A percentile compares a stretch with the other conserved stretches of the same genome.
Evolutionary conservation across 2,888 invertebrate species (phyloP).

Genomic region (Seira sanloemensis): DNA sequence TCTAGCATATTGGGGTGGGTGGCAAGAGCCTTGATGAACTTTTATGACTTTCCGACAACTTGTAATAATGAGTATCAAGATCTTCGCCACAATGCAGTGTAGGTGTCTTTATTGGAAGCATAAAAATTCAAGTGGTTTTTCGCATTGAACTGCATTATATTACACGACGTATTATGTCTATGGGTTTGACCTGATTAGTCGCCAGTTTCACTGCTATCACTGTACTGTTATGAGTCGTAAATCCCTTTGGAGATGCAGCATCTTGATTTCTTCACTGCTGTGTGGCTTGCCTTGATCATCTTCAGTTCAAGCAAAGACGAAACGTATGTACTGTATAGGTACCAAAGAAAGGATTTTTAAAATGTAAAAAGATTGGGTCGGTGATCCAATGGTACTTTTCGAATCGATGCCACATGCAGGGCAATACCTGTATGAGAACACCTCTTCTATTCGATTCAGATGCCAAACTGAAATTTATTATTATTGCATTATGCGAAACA

Average conservation of each 20-base stretch:
- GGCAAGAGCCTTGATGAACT: slow-evolving; percentile 20
- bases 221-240: not conserved
- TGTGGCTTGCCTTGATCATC: slow-evolving; percentile 17
- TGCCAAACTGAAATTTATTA: slow-evolving; percentile 42
- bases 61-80: not conserved
- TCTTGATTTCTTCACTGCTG: not conserved
- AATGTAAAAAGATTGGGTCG: not conserved
- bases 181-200: slow-evolving; percentile 36
- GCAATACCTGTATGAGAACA: slow-evolving; percentile 25
- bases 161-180: not conserved
- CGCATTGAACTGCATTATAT: not conserved
- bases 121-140: too few species aligned
- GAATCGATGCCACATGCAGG: slow-evolving; percentile 31
- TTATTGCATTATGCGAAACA: not conserved
- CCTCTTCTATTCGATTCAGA: slow-evolving; percentile 16
- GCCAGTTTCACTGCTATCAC: slow-evolving; percentile 35
- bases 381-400: not conserved
- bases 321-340: not conserved
- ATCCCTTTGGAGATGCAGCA: not conserved
- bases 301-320: slow-evolving; percentile 15
- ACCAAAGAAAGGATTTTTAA: not conserved
- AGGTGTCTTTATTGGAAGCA: too few species aligned
- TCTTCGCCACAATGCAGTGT: not conserved
- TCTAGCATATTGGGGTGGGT: slow-evolving; percentile 24
- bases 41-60: slow-evolving; percentile 42